Conservation (phyloP, 2,888 invertebrate genomes). For the Apantesis nais region DNA sequence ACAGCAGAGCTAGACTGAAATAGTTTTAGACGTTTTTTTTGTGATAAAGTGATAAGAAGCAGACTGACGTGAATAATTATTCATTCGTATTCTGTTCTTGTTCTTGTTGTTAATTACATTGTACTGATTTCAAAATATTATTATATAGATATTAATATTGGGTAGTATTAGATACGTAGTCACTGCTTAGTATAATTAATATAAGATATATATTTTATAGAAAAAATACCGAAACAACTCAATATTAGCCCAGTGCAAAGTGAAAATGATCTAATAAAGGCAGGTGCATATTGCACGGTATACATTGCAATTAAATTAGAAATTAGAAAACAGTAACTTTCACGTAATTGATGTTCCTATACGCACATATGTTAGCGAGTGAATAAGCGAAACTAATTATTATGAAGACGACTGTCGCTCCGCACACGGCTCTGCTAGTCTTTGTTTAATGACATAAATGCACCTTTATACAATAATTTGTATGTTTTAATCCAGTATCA, state of each 20-base stretch:
- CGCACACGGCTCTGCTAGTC: slow-evolving; percentile 46
- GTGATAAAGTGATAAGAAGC: neutral
- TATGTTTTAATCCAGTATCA: neutral
- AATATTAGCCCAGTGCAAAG: slow-evolving; percentile 24
- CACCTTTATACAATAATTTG: neutral
- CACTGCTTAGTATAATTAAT: neutral
- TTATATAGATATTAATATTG: neutral
- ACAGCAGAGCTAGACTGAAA: too few relatives aligned
- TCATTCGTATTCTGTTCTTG: neutral
- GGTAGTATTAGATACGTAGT: neutral
- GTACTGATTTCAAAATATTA: neutral
- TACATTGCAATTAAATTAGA: slow-evolving; percentile 65
- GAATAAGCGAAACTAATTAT: slow-evolving; percentile 75
- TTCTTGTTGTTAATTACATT: neutral
- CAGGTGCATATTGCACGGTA: slow-evolving; percentile 30
- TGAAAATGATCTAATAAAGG: slow-evolving; percentile 36
- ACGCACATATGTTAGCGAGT: slow-evolving; percentile 48
- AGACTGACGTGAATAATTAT: neutral
- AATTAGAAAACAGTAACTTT: slow-evolving; percentile 73
- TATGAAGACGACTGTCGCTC: slow-evolving; percentile 54
- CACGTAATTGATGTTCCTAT: slow-evolving; percentile 68
- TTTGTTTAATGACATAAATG: slow-evolving; percentile 5
- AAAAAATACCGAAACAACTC: slow-evolving; percentile 2
- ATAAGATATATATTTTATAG: neutral
- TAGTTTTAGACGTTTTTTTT: neutral